phyloP scores from a whole-genome alignment of 2,113 vertebrate genomes.

The Zosterops hypoxanthus region DNA sequence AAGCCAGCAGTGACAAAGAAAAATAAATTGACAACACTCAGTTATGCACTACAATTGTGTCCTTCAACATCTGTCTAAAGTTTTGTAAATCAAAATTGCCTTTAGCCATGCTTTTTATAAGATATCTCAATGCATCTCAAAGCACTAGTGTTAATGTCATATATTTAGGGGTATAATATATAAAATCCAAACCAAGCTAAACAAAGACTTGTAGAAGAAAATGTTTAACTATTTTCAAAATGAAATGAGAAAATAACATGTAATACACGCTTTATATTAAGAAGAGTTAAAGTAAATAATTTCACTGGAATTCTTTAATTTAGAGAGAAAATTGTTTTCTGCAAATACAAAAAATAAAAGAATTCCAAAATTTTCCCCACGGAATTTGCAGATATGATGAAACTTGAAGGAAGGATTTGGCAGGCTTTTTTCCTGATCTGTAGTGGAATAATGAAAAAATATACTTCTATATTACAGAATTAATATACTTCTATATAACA shows the following conservation, averaged over 20 bases:
- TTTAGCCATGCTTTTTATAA: background rate
- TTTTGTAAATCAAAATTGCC: background rate
- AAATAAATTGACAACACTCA: background rate
- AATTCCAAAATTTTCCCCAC: rapidly evolving
- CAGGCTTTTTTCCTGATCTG: background rate
- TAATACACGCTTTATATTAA: background rate
- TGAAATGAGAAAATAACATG: background rate
- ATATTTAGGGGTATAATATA: background rate
- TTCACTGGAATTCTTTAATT: background rate
- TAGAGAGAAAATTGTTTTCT: background rate
- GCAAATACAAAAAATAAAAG: background rate
- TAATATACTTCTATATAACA: background rate
- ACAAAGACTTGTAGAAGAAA: background rate
- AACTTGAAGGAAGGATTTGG: background rate
- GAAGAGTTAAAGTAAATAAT: background rate
- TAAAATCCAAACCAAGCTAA: background rate
- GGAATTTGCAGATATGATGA: background rate
- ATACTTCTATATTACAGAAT: background rate
- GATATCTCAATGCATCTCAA: background rate
- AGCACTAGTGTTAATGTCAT: background rate
- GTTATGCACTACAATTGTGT: background rate
- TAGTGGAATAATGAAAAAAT: background rate
- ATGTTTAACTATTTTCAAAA: background rate
- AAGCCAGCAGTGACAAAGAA: background rate
- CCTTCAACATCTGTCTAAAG: background rate